Evolutionary conservation across 2,113 vertebrate species (phyloP).

Genomic region (Bolborhynchus lineola): DNA sequence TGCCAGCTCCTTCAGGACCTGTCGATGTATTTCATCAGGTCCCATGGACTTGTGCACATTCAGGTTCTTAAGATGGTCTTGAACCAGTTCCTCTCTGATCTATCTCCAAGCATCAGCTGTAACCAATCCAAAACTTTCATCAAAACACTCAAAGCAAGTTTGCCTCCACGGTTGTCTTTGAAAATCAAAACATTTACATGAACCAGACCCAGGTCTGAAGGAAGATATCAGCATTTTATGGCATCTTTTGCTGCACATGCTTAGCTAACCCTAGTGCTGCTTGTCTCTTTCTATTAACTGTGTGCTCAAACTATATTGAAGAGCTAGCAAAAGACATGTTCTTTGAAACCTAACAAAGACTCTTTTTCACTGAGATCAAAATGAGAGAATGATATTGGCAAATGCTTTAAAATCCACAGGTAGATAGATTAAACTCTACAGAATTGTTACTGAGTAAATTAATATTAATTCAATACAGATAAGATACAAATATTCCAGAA

Average conservation of each 20-base stretch:
- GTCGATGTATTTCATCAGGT: too few relatives aligned
- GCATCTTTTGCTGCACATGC: neutral
- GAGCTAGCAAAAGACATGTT: neutral
- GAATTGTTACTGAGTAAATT: neutral
- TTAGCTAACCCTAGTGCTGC: neutral
- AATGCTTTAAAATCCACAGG: neutral
- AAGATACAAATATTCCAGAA: neutral
- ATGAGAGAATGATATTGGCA: neutral
- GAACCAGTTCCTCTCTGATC: neutral
- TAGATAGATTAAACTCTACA: neutral
- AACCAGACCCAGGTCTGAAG: neutral
- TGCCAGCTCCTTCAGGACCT: too few relatives aligned
- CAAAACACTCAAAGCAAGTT: neutral
- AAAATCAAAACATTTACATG: neutral
- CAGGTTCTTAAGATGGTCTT: too few relatives aligned
- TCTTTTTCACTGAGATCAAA: neutral
- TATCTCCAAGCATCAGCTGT: neutral
- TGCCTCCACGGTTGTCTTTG: neutral
- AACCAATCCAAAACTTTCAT: neutral
- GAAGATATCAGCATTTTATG: neutral
- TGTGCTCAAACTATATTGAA: neutral
- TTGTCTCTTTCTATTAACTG: neutral
- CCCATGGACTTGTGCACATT: too few relatives aligned
- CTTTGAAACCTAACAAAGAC: neutral
- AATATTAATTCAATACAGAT: neutral